phyloP scores from a whole-genome alignment of 2,888 invertebrate species.

The Allolobophora icterica region DNA sequence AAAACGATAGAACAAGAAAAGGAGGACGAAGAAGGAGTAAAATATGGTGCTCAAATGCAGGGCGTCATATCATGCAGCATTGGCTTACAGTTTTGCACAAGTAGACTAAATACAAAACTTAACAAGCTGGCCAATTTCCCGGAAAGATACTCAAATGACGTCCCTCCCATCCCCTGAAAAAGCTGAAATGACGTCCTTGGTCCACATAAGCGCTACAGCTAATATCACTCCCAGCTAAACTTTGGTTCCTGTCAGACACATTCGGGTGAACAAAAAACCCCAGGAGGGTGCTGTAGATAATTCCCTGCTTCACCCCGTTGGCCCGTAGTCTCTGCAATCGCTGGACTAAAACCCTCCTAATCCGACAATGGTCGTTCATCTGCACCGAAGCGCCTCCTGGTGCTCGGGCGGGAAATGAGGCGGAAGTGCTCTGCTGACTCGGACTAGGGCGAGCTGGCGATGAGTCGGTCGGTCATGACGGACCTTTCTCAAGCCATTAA shows the following conservation, averaged over 20 bases:
- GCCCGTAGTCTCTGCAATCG: background rate
- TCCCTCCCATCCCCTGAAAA: no score
- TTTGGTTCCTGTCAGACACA: background rate
- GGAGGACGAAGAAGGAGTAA: no score
- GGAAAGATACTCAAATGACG: no score
- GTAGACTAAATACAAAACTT: no score
- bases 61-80: no score
- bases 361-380: background rate
- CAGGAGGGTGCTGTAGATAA: slow-evolving; percentile 7
- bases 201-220: no score
- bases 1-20: no score
- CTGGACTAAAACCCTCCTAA: background rate
- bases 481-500: background rate
- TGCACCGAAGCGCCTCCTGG: background rate
- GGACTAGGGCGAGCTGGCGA: background rate
- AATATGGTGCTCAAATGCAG: no score
- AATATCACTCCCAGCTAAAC: background rate
- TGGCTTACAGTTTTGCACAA: no score
- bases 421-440: slow-evolving; percentile 11
- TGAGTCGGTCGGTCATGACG: background rate
- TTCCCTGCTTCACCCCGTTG: background rate
- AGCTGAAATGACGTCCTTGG: no score
- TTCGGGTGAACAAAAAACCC: background rate
- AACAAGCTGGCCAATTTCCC: no score
- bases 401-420: background rate